A percentile compares a stretch with the other conserved stretches of the same genome.
These are phyloP conservation scores for Phyto melanocephala DNA, from an alignment of 2,888 invertebrate species.

Conservation along the genomic window DNA sequence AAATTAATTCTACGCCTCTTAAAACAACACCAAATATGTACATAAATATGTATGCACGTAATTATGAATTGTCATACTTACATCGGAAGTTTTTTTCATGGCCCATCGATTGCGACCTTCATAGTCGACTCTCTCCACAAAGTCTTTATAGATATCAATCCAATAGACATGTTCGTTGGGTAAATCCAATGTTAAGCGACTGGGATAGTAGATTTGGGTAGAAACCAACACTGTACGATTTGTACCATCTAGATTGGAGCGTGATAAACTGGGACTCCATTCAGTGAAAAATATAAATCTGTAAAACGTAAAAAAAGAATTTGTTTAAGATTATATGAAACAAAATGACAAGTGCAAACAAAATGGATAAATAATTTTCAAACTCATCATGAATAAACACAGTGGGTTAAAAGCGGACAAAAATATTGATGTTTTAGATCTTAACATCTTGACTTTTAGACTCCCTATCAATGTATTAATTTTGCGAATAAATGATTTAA, in stretches of 20 bases:
- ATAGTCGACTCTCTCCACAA: constrained; percentile 88
- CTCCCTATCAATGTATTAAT: too few species aligned
- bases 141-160: constrained; percentile 89
- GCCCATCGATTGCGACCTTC: constrained; percentile 83
- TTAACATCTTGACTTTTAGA: too few species aligned
- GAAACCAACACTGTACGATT: constrained; percentile 82
- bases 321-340: constrained; percentile 10
- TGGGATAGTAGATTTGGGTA: constrained; percentile 87
- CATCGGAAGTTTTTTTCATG: constrained; percentile 75
- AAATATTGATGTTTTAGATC: too few species aligned
- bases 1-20: too few species aligned
- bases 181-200: constrained; percentile 86
- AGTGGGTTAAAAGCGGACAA: not conserved
- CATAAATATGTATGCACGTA: not conserved
- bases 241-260: constrained; percentile 84
- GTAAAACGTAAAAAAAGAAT: constrained; percentile 38
- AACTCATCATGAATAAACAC: constrained; percentile 43
- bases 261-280: constrained; percentile 84
- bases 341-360: not conserved
- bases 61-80: constrained; percentile 67
- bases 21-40: too few species aligned
- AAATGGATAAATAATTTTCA: constrained; percentile 48
- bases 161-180: constrained; percentile 86
- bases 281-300: constrained; percentile 88
- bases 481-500: too few species aligned